Conservation (phyloP, 1,140 invertebrate genomes). For the Artemia franciscana region DNA sequence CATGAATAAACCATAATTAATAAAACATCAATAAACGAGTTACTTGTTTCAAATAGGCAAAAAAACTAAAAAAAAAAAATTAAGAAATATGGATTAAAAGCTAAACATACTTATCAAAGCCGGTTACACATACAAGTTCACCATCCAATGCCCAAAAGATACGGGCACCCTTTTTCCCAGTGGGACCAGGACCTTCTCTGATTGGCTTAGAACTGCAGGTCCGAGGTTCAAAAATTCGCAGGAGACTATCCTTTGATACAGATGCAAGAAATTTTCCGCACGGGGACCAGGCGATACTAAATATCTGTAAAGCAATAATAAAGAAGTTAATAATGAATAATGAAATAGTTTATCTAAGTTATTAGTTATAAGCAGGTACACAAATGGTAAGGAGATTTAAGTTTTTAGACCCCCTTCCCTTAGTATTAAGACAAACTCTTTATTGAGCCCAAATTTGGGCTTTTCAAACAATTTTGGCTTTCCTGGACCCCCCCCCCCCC, state of each 20-base stretch:
- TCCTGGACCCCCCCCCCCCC: too few species aligned
- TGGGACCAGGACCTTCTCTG: slow-evolving; percentile 52
- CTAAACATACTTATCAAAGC: slow-evolving; percentile 57
- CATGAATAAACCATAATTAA: too few species aligned
- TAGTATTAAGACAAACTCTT: too few species aligned
- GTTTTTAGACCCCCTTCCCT: too few species aligned
- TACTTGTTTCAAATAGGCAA: not conserved
- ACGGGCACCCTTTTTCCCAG: slow-evolving; percentile 58
- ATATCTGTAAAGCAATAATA: slow-evolving; percentile 36
- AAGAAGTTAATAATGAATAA: too few species aligned
- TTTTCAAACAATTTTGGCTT: too few species aligned
- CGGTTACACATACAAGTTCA: slow-evolving; percentile 56
- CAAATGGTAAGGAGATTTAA: too few species aligned
- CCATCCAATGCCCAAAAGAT: slow-evolving; percentile 68
- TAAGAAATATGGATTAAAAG: too few species aligned
- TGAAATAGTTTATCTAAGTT: too few species aligned
- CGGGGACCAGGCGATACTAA: slow-evolving; percentile 69
- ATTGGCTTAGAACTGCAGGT: slow-evolving; percentile 33
- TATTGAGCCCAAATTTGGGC: too few species aligned
- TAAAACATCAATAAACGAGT: not conserved
- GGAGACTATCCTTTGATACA: slow-evolving; percentile 63
- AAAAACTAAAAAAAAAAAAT: too few species aligned
- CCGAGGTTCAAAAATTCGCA: slow-evolving; percentile 57
- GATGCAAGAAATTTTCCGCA: slow-evolving; percentile 61
- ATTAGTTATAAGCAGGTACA: too few species aligned